phyloP scores from a whole-genome alignment of 2,888 invertebrate species.

The Eutolmus rufibarbis region DNA sequence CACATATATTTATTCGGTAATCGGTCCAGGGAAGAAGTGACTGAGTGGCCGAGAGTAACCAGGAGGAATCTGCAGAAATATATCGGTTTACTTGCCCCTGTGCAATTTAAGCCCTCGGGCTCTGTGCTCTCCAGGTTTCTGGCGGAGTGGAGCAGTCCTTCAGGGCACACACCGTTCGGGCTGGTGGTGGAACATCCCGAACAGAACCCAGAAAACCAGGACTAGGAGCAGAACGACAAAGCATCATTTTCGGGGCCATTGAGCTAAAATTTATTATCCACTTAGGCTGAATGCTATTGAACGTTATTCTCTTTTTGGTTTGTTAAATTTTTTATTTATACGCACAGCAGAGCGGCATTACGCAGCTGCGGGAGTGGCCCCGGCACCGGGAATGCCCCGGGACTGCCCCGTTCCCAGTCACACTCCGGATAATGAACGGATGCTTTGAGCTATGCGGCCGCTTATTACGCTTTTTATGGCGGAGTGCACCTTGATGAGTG shows the following conservation, averaged over 20 bases:
- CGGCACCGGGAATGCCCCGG: not conserved
- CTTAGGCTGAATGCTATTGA: slow-evolving; percentile 42
- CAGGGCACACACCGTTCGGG: not conserved
- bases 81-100: slow-evolving; percentile 9
- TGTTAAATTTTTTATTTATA: slow-evolving; percentile 41
- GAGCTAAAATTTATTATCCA: slow-evolving; percentile 47
- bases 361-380: not conserved
- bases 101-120: not conserved
- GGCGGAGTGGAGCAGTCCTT: not conserved
- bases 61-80: slow-evolving; percentile 16
- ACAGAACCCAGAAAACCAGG: not conserved
- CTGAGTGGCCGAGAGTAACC: not conserved
- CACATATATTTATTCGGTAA: slow-evolving; percentile 2
- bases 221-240: slow-evolving; percentile 37
- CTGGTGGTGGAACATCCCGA: not conserved
- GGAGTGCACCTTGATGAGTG: not conserved
- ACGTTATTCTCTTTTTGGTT: slow-evolving; percentile 40
- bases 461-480: slow-evolving; percentile 19
- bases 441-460: slow-evolving; percentile 22
- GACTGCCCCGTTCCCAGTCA: not conserved
- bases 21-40: not conserved
- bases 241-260: slow-evolving; percentile 48
- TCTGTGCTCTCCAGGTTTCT: not conserved
- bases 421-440: not conserved
- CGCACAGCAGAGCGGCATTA: not conserved